Conservation (phyloP, 2,113 vertebrate genomes). For the Entomyzon cyanotis region DNA sequence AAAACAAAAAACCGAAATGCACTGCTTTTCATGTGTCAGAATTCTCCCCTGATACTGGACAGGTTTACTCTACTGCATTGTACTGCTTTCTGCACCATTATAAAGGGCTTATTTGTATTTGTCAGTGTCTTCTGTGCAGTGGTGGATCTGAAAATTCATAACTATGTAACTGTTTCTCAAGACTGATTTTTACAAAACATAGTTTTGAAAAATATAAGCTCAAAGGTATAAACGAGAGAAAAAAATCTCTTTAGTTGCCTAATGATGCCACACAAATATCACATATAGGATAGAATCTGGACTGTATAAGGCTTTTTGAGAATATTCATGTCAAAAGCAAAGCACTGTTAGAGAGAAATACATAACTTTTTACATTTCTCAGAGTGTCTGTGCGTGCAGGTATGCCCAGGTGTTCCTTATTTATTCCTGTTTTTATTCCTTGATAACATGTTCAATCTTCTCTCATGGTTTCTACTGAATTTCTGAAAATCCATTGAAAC, state of each 20-base stretch:
- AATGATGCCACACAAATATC: not conserved
- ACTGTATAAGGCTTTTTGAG: not conserved
- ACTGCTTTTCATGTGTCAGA: not conserved
- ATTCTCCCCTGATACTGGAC: not conserved
- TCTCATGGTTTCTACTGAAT: not conserved
- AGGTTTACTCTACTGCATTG: not conserved
- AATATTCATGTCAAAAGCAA: not conserved
- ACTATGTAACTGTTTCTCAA: not conserved
- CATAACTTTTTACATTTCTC: not conserved
- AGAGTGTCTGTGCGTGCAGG: not conserved
- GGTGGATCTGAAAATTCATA: not conserved
- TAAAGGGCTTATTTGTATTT: not conserved
- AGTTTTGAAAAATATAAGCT: not conserved
- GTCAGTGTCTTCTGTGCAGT: not conserved
- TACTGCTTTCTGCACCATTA: not conserved
- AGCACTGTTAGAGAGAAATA: not conserved
- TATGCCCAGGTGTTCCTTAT: not conserved
- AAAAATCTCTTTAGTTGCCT: not conserved
- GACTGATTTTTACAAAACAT: not conserved
- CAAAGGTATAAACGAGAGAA: not conserved
- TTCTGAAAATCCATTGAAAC: not conserved
- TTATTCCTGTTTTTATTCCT: not conserved
- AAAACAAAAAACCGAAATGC: fast-evolving
- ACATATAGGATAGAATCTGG: not conserved
- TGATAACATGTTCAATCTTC: not conserved